A percentile compares a stretch with the other conserved stretches of the same genome.
phyloP scores from a whole-genome alignment of 2,888 invertebrate genomes.

The Luperina testacea region DNA sequence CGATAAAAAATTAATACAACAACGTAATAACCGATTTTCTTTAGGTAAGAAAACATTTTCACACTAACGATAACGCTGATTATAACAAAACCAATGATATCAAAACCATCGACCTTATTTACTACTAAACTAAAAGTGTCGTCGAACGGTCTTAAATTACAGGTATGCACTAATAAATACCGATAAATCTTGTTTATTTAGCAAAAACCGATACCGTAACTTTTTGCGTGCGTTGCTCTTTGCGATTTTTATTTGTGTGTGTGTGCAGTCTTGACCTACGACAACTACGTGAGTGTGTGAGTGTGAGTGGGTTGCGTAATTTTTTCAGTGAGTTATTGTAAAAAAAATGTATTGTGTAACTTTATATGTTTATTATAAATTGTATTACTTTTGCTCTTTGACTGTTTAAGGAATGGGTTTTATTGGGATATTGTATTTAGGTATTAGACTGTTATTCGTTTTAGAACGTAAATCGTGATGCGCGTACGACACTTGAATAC shows the following conservation, averaged over 20 bases:
- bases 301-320: constrained; percentile 79
- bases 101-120: constrained; percentile 57
- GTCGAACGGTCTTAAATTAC: constrained; percentile 50
- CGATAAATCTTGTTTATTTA: constrained; percentile 73
- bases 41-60: constrained; percentile 41
- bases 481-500: background rate
- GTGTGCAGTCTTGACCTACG: constrained; percentile 77
- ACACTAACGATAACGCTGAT: constrained; percentile 55
- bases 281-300: constrained; percentile 67
- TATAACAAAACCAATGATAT: constrained; percentile 41
- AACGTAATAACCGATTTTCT: constrained; percentile 23
- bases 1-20: background rate
- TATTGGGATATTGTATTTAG: background rate
- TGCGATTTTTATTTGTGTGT: constrained; percentile 67
- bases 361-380: constrained; percentile 42
- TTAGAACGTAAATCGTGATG: constrained; percentile 11
- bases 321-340: constrained; percentile 65
- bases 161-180: constrained; percentile 51
- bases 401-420: constrained; percentile 20
- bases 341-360: constrained; percentile 44
- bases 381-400: constrained; percentile 13
- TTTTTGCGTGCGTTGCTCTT: constrained; percentile 80
- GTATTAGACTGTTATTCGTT: background rate
- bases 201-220: constrained; percentile 81
- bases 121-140: constrained; percentile 32